Conservation (phyloP, 2,797 vertebrate genomes). For the Meda fulgida region DNA sequence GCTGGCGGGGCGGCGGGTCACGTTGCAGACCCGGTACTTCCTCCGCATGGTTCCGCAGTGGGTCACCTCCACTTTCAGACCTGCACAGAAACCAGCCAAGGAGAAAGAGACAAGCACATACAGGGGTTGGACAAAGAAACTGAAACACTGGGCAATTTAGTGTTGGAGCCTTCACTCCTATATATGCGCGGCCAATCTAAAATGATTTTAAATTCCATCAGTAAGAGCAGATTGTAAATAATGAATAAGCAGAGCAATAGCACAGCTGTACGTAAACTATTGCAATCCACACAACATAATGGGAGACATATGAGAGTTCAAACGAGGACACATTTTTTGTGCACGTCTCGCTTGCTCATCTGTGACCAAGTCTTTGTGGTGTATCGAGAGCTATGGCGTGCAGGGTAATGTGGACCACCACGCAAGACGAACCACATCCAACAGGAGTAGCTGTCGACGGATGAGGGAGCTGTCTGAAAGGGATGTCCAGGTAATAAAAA, state of each 20-base stretch:
- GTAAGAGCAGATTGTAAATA: no score
- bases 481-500: background rate
- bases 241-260: background rate
- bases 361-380: background rate
- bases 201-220: background rate
- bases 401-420: background rate
- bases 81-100: conserved; percentile 71
- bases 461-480: background rate
- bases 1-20: conserved; percentile 96
- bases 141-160: background rate
- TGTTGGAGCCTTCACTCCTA: background rate
- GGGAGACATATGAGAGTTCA: background rate
- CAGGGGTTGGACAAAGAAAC: background rate
- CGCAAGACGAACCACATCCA: background rate
- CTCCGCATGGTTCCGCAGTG: conserved; percentile 99
- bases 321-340: background rate
- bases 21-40: conserved; percentile 98
- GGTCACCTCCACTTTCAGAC: conserved; percentile 99
- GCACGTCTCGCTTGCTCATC: background rate
- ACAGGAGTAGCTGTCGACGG: background rate
- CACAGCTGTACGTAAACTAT: background rate
- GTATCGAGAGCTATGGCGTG: background rate
- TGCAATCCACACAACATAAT: background rate
- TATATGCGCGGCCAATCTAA: background rate
- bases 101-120: conserved; percentile 18